These are phyloP conservation scores for Sitodiplosis mosellana DNA, from an alignment of 1,140 invertebrate species.

Conservation along the genomic window DNA sequence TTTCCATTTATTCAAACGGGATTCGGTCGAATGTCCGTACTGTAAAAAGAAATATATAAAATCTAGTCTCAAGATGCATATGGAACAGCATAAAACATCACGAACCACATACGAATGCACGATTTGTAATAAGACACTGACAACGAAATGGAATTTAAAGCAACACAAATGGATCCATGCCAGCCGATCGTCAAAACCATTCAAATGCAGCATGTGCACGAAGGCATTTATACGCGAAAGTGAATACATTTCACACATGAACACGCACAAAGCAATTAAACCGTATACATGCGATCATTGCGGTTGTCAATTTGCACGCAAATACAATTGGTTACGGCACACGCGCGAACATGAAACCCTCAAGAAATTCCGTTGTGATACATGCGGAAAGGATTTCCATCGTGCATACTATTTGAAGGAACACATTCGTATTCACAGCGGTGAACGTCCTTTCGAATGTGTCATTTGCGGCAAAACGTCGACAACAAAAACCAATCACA, in stretches of 20 bases:
- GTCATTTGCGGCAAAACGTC: constrained; percentile 73
- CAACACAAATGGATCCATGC: constrained; percentile 80
- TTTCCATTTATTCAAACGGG: constrained; percentile 44
- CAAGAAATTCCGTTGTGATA: constrained; percentile 73
- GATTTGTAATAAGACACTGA: constrained; percentile 68
- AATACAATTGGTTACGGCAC: constrained; percentile 81
- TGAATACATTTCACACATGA: constrained; percentile 67
- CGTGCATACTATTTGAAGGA: constrained; percentile 73
- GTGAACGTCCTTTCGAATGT: constrained; percentile 50
- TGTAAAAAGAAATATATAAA: constrained; percentile 63
- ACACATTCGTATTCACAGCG: constrained; percentile 65
- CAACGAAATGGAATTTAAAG: constrained; percentile 76
- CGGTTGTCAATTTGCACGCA: constrained; percentile 80
- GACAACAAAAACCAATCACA: constrained; percentile 73
- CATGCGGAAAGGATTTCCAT: constrained; percentile 74
- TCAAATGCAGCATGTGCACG: constrained; percentile 66
- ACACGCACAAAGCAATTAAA: constrained; percentile 57
- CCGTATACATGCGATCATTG: constrained; percentile 85
- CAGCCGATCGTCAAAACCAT: constrained; percentile 61
- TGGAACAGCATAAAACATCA: constrained; percentile 51
- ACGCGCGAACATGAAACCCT: constrained; percentile 75
- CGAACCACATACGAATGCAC: constrained; percentile 56
- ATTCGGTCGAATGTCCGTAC: constrained; percentile 60
- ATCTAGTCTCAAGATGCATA: constrained; percentile 59
- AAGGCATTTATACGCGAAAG: constrained; percentile 60